These are phyloP conservation scores for Ciconia boyciana DNA, from an alignment of 2,113 vertebrate species.

Conservation along the genomic window DNA sequence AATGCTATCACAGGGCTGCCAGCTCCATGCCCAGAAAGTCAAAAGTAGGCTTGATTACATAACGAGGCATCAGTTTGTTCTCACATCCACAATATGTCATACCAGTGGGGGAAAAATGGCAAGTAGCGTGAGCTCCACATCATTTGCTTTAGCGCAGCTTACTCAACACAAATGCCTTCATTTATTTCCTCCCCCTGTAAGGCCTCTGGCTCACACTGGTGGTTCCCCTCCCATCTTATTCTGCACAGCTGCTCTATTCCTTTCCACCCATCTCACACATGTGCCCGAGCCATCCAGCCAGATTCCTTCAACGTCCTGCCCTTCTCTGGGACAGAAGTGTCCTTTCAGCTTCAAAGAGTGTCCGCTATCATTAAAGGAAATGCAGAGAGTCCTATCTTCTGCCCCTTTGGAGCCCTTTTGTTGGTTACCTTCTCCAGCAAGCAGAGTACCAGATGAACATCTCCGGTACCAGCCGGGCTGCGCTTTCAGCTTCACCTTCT, in stretches of 20 bases:
- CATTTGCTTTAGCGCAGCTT: conserved; percentile 12
- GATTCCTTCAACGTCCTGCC: not conserved
- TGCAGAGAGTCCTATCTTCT: not conserved
- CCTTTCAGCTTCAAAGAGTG: not conserved
- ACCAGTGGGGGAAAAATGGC: not conserved
- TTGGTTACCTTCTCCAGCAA: not conserved
- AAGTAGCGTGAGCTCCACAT: not conserved
- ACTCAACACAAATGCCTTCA: not conserved
- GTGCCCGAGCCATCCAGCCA: fast-evolving
- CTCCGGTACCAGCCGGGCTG: fast-evolving
- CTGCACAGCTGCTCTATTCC: not conserved
- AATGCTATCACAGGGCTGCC: not conserved
- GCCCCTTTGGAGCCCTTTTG: not conserved
- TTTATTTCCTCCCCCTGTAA: not conserved
- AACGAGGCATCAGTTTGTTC: not conserved
- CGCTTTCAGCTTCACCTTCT: not conserved
- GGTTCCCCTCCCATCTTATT: not conserved
- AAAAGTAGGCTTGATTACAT: not conserved
- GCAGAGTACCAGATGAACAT: fast-evolving
- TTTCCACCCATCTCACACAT: not conserved
- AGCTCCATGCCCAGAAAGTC: not conserved
- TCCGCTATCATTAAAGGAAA: not conserved
- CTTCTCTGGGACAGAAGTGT: not conserved
- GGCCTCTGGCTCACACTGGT: not conserved
- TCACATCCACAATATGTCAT: not conserved